phyloP scores from a whole-genome alignment of 2,113 vertebrate genomes.

The Stercorarius parasiticus region DNA sequence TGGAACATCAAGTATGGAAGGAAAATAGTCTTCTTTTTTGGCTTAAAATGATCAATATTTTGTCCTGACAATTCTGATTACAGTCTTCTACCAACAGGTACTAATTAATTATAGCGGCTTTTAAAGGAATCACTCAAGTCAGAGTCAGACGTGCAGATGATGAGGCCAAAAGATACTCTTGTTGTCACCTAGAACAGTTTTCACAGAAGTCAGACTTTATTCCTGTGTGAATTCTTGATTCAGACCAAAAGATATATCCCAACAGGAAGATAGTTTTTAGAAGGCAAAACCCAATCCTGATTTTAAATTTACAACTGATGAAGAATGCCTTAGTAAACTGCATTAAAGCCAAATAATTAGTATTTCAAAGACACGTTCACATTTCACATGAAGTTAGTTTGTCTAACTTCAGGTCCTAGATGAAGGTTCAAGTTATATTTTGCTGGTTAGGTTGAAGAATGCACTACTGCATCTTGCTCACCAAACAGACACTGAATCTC shows the following conservation, averaged over 20 bases:
- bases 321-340: background rate
- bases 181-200: background rate
- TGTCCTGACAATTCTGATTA: background rate
- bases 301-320: background rate
- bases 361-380: background rate
- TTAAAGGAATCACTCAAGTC: background rate
- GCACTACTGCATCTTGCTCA: background rate
- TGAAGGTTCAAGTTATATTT: background rate
- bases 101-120: background rate
- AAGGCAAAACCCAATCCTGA: background rate
- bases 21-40: background rate
- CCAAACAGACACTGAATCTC: background rate
- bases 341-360: background rate
- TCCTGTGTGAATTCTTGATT: background rate
- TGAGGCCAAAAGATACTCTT: background rate
- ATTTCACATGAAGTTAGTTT: background rate
- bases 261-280: background rate
- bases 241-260: background rate
- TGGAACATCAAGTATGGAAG: background rate
- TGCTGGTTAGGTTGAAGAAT: background rate
- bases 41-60: background rate
- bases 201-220: background rate
- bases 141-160: background rate
- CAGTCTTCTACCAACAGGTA: background rate
- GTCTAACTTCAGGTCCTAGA: background rate